Conservation (phyloP, 2,113 vertebrate genomes). For the Psilopsiagon aymara region DNA sequence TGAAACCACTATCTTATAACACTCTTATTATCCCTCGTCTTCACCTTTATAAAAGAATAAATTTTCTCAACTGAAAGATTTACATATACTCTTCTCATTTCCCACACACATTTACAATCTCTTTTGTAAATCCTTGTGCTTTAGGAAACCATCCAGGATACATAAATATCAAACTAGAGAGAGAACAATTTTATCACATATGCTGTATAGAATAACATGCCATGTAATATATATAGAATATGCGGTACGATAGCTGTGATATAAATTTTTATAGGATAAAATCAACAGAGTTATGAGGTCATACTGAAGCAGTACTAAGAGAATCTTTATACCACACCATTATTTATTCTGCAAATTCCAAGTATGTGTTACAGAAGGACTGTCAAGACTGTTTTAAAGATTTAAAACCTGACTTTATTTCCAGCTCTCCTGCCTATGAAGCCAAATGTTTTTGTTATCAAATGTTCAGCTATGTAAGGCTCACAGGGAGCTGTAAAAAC, state of each 20-base stretch:
- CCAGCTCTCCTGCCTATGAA: slow-evolving; percentile 9
- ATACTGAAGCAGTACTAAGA: not conserved
- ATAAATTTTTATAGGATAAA: slow-evolving; percentile 2
- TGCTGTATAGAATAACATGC: not conserved
- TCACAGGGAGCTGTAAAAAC: slow-evolving; percentile 42
- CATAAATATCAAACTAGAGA: not conserved
- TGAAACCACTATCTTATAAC: not conserved
- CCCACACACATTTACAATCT: not conserved
- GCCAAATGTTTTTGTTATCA: slow-evolving; percentile 47
- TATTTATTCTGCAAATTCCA: slow-evolving; percentile 4
- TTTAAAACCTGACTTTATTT: slow-evolving; percentile 35
- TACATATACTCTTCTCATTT: not conserved
- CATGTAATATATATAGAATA: not conserved
- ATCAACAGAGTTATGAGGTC: not conserved
- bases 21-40: not conserved
- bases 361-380: not conserved
- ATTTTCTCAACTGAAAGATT: not conserved
- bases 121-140: not conserved
- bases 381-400: slow-evolving; percentile 24
- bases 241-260: not conserved
- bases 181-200: not conserved
- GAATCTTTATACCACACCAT: not conserved
- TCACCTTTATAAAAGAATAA: not conserved
- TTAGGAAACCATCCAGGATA: not conserved
- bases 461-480: not conserved